These are phyloP conservation scores for Trichonephila clavata DNA, from an alignment of 1,140 invertebrate genomes.

Conservation along the genomic window DNA sequence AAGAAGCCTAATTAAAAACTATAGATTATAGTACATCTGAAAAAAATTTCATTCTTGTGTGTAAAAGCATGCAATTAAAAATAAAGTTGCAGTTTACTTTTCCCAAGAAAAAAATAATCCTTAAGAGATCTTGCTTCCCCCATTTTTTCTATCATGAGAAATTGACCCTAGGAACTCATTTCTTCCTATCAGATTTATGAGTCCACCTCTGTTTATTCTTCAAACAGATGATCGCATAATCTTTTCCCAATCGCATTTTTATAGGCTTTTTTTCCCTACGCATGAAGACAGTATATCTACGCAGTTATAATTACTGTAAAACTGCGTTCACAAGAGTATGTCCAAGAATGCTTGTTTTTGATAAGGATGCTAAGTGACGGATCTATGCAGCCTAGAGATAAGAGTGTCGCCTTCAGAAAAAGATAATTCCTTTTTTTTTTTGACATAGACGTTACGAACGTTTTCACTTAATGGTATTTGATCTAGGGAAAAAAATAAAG, in stretches of 20 bases:
- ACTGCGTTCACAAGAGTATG: background rate
- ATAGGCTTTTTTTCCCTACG: background rate
- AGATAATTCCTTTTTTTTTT: background rate
- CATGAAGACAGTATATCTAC: background rate
- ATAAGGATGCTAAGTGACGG: constrained; percentile 27
- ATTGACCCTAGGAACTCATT: no score
- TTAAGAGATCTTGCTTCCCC: no score
- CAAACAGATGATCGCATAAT: background rate
- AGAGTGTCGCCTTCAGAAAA: background rate
- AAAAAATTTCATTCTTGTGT: no score
- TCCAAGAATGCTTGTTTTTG: background rate
- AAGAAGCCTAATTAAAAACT: no score
- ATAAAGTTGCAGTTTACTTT: no score
- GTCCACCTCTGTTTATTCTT: background rate
- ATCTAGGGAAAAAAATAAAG: background rate
- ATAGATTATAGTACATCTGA: no score
- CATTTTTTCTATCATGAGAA: no score
- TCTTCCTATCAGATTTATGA: background rate
- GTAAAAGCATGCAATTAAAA: no score
- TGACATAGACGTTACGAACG: background rate
- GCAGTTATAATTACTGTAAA: background rate
- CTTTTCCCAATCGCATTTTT: background rate
- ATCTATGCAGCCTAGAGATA: background rate
- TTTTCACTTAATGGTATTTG: background rate
- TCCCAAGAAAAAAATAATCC: no score